Evolutionary conservation across 2,888 invertebrate genomes (phyloP), one percentile per base, ranked within the genome.

Genomic region (Maniola hyperantus): DNA sequence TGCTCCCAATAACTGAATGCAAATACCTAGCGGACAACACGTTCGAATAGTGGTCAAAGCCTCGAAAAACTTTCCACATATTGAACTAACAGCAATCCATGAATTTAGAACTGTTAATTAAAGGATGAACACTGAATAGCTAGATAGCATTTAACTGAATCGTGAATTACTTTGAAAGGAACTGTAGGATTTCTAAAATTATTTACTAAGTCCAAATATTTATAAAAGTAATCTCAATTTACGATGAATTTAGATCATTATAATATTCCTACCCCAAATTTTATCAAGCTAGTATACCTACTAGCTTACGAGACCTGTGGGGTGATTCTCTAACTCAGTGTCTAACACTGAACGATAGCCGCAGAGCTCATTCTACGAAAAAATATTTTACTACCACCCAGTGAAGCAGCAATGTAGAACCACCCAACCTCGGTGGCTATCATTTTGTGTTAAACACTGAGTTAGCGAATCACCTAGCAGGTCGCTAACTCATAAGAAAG

Each of bases 1-100:
- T 77, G 83, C 82, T 82, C 83, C 85, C 88, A 88, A 91, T 90
- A 90, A 88, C 88, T 81, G 82, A 87, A 88, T 88, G 89, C 87
- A 90, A 91, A 91, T 89, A 89, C 78, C 76, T 79, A 83, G 77
- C 74, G 81, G 76, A 83, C 80, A 81, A 79, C 83, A 81, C 77
- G 78, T 77, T 77, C 76, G 74, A 72, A 75, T 73, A 71, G 72
- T 66, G 66, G 74, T 71, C 65, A 68, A 71, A 69, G 70, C 74
- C 70, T 70, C 74, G 76, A 79, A 80, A 78, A 80, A 79, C 80
- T 80, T 77, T 75, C 76, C 73, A 76, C 76, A 76, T 78, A 78
- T 79, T 76, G 76, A 73, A 74, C 75, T 76, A 74, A 76, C 74
- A 74, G 69, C 74, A 72, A 74, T 76, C 71, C 72, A 72, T 74